Evolutionary conservation across 2,888 invertebrate species (phyloP).

Genomic region (Sturmia bella): DNA sequence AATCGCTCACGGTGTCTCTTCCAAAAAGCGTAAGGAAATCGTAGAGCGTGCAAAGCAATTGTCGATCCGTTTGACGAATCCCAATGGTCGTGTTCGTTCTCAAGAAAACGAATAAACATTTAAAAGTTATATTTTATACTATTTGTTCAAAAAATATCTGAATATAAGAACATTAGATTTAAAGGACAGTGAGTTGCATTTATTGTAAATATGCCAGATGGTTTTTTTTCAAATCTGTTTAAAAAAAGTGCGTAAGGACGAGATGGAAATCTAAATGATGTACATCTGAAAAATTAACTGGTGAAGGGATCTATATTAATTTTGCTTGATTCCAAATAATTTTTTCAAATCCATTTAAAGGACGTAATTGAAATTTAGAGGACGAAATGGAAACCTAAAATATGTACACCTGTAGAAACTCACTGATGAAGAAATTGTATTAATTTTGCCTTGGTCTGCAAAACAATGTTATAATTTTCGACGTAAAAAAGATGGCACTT

Average conservation of each 20-base stretch:
- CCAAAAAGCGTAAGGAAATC: slow-evolving; percentile 97
- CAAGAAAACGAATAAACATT: slow-evolving; percentile 97
- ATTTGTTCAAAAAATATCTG: slow-evolving; percentile 70
- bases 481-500: too few species aligned
- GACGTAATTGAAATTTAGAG: too few species aligned
- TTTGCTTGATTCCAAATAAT: too few species aligned
- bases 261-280: too few species aligned
- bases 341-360: too few species aligned
- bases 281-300: too few species aligned
- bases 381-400: too few species aligned
- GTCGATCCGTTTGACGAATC: slow-evolving; percentile 97
- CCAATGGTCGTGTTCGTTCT: slow-evolving; percentile 96
- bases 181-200: slow-evolving; percentile 20
- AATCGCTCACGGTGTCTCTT: slow-evolving; percentile 98
- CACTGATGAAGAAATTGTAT: too few species aligned
- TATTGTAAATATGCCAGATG: background rate
- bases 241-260: background rate
- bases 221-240: slow-evolving; percentile 6
- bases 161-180: slow-evolving; percentile 72
- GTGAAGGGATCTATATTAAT: too few species aligned
- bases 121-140: slow-evolving; percentile 74
- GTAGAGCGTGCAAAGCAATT: slow-evolving; percentile 98
- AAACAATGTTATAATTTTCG: too few species aligned
- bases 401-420: too few species aligned
- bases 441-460: too few species aligned